Base-by-base conservation (phyloP, 1,140 invertebrate species). In the Psilanteris sp. region DNA sequence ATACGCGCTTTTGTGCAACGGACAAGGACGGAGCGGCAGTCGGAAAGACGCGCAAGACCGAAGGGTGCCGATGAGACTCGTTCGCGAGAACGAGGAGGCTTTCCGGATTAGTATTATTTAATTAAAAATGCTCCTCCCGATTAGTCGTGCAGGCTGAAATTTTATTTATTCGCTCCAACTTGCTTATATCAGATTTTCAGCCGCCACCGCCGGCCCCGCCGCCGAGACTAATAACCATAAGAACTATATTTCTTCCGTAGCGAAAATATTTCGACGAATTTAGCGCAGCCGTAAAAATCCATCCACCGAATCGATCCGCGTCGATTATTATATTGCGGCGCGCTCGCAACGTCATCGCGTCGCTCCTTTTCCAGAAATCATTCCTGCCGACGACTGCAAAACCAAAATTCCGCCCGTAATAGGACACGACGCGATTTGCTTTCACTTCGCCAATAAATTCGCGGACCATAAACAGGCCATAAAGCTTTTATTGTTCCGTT, bases 51-150 rank as follows among this genome's bases (percentile, higher is more conserved):
- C 78, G 67, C 41, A 55, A 79, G 68, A 79, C 70, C 62, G 62
- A 76, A 78, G 67, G 79, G 81, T 77, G 81, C 81, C 79, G 85
- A 87, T 85, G 85, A 88, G 85, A 88, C 84, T 86, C 83, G 70
- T 81, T 67, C 64, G 79, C 70, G 70, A 79, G 79, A 77, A 68
- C 27, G 82, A 83, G 78, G 74, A 79, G 78, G 73, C 75, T 83
- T 83, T 81, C 71, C 78, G 83, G 86, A 88, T 88, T 87, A 87
- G 85, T 88, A 86, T 88, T 87, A 88, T 88, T 87, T 88, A 88
- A 88, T 88, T 88, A 86, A 88, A 88, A 88, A 88, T 87, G 78
- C 83, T 81, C 71, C 64, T 77, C 78, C 76, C 75, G 79, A 84
- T 83, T 81, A 82, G 80, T 77, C 71, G 46, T 31, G 57, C 31